Base-by-base conservation (phyloP, 2,113 vertebrate species). In the Lipophrys pholis region DNA sequence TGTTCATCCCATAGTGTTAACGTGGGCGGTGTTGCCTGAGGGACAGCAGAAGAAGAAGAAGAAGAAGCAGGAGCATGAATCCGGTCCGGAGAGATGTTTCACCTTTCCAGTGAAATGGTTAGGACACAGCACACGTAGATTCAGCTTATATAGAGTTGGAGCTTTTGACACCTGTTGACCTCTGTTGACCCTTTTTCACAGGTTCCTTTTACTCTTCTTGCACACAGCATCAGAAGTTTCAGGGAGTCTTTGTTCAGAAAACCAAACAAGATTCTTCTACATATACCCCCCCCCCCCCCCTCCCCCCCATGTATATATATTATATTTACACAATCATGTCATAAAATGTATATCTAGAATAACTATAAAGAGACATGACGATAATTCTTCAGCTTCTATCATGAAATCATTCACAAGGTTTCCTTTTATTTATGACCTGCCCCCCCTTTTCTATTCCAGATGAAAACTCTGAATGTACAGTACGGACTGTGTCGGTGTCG, bases 381-480 rank as follows among this genome's bases (percentile, higher is more conserved):
- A 84, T 69, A 61, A 83, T 69, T 78, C 82, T 69, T 81, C 70
- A 73, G 53, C 42, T 36, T 10, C 55, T 57, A 64, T 65, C 77
- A 42, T 69, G 46, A 48, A 70, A 66, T 85, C 21, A 78, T 70
- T 50, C 56, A 66, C 75, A 82, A 82, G 6, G 11, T 49, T 53
- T 71, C 41, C 69, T 77, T 78, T 53, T 48, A 46, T 82, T 81
- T 56, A 21, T 91, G 75, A 58, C 52, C 63, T 74, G 59, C 71
- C 71, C 73, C 73, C 65, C 60, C 69, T 92, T 93, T 94, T 94
- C 85, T 94, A 93, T 91, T 90, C 78, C 87, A 92, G 80, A 91
- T 89, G 73, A 91, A 90, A 86, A 87, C 80, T 92, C 89, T 89
- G 92, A 94, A 92, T 93, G 93, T 95, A 94, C 90, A 93, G 90